Evolutionary conservation across 2,113 vertebrate genomes (phyloP), one percentile per base, ranked within the genome.

Genomic region (Dasyurus viverrinus): DNA sequence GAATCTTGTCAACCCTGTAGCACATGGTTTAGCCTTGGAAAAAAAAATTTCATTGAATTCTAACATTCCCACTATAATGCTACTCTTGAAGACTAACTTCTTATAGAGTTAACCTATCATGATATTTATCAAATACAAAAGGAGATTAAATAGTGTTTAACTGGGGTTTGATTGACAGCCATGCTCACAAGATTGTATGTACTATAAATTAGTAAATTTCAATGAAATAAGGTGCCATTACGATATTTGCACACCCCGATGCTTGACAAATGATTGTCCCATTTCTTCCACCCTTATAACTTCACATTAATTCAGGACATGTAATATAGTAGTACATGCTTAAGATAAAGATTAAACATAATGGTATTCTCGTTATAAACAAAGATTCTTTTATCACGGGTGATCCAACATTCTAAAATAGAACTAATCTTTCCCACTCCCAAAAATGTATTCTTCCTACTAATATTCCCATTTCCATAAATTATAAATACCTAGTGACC

Each of bases 11-110:
- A 90, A 90, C 68, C 54, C 50, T 92, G 36, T 91, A 97, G 91
- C 12, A 89, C 36, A 89, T 95, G 95, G 95, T 53, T 36, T 5
- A 93, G 47, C 90, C 50, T 95, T 96, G 24, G 91, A 93, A 95
- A 94, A 68, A 36, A 95, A 95, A 30, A 36, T 95, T 95, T 68
- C 27, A 53, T 50, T 76, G 91, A n/a, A 93, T 55, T 91, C 92
- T 95, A 93, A 76, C 54, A 93, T 19, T 30, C 48, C 42, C 90
- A 10, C 91, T 97, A 90, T 53, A 30, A 53, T 93, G 26, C 0
- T 90, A 47, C n/a, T 16, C 22, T 92, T 93, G 53, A 24, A 93
- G 48, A 42, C 93, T 53, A 93, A 54, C 27, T 90, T 96, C 30
- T 91, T 95, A 55, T 14, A 6, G 3, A 25, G 10, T 23, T 27